Percentiles rank a stretch among this genome's conserved stretches.
phyloP scores from a whole-genome alignment of 2,797 vertebrate species.

The Sciurus carolinensis region DNA sequence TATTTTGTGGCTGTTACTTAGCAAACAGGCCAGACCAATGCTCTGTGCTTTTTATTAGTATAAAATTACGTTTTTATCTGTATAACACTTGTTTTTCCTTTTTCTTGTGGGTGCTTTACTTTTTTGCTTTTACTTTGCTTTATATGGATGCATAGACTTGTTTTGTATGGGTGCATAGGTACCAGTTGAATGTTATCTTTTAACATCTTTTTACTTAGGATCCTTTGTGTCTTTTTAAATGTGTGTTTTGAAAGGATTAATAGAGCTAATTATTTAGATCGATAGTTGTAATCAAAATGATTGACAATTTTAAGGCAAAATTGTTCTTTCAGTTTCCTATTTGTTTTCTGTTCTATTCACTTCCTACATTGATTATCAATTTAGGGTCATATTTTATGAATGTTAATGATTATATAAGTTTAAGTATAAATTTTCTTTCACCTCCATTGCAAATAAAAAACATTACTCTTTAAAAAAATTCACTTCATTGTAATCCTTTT shows the following conservation, averaged over 20 bases:
- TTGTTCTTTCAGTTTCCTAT: neutral
- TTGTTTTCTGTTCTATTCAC: conserved; percentile 11
- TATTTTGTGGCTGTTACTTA: conserved; percentile 12
- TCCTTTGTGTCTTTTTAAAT: conserved; percentile 7
- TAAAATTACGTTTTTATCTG: neutral
- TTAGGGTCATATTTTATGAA: conserved; percentile 47
- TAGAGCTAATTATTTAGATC: neutral
- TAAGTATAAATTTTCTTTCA: neutral
- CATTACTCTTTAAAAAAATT: neutral
- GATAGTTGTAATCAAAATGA: conserved; percentile 34
- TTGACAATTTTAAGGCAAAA: conserved; percentile 2
- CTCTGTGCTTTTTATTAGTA: neutral
- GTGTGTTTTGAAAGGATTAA: conserved; percentile 5
- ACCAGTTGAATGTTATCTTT: neutral
- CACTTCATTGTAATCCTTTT: too few species aligned
- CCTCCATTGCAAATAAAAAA: neutral
- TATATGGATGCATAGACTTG: neutral
- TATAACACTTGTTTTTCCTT: neutral
- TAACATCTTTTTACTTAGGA: neutral
- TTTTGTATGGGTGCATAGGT: too few species aligned
- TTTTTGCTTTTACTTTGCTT: neutral
- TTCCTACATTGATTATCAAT: conserved; percentile 20
- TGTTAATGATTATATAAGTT: neutral
- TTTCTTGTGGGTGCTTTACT: neutral
- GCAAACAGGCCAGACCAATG: neutral